Evolutionary conservation across 64 coral and sea anemone species (phyloP).

Genomic region (Astreopora myriophthalma): DNA sequence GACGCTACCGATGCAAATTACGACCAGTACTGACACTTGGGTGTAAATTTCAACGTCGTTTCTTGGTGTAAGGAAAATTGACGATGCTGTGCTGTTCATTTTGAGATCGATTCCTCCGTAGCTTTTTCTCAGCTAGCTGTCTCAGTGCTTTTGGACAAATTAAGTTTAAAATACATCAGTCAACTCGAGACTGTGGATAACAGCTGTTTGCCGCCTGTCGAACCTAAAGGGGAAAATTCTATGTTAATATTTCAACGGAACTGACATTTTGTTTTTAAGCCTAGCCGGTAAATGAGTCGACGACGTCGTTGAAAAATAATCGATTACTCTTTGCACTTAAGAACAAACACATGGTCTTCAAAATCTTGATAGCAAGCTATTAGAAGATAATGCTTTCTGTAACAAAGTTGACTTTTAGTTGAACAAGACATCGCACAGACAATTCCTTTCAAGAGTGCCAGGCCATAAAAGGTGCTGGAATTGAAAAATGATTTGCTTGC

Average conservation of each 20-base stretch:
- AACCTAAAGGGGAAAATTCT: not conserved
- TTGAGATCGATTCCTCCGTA: not conserved
- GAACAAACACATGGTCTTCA: not conserved
- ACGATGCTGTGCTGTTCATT: not conserved
- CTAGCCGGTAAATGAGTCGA: not conserved
- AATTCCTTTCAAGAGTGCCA: too few relatives aligned
- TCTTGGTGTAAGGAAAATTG: not conserved
- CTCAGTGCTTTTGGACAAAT: too few relatives aligned
- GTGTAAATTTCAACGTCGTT: not conserved
- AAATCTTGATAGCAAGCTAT: not conserved
- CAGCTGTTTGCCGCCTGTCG: not conserved
- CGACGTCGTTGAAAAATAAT: too few relatives aligned
- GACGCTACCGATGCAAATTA: constrained; percentile 71
- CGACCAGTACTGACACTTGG: constrained; percentile 43
- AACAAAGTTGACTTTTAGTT: not conserved
- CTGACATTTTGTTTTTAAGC: not conserved
- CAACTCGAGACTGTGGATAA: not conserved
- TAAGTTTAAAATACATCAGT: too few relatives aligned
- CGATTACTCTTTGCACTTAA: not conserved
- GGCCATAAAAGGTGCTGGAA: too few relatives aligned
- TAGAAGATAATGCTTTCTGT: not conserved
- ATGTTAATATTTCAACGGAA: constrained; percentile 3
- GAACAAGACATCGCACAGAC: not conserved
- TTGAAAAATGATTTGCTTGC: too few relatives aligned
- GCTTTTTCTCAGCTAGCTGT: too few relatives aligned